phyloP scores from a whole-genome alignment of 1,140 invertebrate species.

The Heliconius eleuchia region DNA sequence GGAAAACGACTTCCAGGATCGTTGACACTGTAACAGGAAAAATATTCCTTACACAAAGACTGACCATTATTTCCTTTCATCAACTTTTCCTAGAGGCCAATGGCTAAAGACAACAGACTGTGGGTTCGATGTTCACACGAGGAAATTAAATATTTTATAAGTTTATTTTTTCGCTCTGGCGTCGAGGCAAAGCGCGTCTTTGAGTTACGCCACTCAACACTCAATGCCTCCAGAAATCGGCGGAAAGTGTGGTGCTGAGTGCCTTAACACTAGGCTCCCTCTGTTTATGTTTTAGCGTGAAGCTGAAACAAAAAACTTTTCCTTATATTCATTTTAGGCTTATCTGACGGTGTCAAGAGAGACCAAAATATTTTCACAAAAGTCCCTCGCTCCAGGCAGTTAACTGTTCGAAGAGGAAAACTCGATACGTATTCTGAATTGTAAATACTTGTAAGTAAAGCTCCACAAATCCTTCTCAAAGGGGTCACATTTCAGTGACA shows the following conservation, averaged over 20 bases:
- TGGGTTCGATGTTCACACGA: no score
- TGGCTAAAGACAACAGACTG: no score
- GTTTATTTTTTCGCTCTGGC: no score
- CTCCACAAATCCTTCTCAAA: not conserved
- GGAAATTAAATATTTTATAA: no score
- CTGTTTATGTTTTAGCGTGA: no score
- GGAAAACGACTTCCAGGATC: not conserved
- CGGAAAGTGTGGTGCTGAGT: no score
- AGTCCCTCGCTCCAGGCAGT: not conserved
- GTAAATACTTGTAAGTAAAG: not conserved
- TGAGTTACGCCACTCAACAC: no score
- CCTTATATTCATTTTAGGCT: not conserved
- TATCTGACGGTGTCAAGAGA: conserved; percentile 1
- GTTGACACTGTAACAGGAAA: not conserved
- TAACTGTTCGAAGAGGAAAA: not conserved
- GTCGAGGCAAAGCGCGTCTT: no score
- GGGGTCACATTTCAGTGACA: not conserved
- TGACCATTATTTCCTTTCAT: not conserved
- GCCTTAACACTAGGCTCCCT: no score
- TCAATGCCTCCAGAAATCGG: no score
- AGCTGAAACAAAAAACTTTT: no score
- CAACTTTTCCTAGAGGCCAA: not conserved
- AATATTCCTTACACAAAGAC: not conserved
- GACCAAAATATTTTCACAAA: conserved; percentile 2
- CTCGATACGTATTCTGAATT: conserved; percentile 1